These are phyloP conservation scores for Sesamia inferens DNA, from an alignment of 2,888 invertebrate genomes.

Conservation along the genomic window DNA sequence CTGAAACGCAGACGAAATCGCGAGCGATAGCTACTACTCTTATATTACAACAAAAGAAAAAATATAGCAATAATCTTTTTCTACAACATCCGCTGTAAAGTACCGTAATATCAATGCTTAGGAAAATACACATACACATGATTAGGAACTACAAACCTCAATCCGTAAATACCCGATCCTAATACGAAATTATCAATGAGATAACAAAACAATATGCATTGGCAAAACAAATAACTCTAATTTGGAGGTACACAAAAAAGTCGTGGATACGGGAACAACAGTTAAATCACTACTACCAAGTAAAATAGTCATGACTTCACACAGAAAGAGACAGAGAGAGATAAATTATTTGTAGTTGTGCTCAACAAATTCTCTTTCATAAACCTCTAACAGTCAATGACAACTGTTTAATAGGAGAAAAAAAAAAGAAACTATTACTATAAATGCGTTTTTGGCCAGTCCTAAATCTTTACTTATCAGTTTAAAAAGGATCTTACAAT, in stretches of 20 bases:
- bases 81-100: not conserved
- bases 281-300: no score
- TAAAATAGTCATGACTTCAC: not conserved
- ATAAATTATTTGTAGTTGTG: not conserved
- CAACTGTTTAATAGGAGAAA: no score
- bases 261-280: no score
- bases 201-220: constrained; percentile 25
- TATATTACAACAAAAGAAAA: not conserved
- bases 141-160: constrained; percentile 13
- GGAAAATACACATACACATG: constrained; percentile 24
- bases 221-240: constrained; percentile 14
- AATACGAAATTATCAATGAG: constrained; percentile 28
- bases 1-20: not conserved
- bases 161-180: constrained; percentile 35
- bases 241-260: no score
- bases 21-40: not conserved
- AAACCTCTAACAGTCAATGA: not conserved
- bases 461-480: not conserved
- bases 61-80: not conserved
- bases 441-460: not conserved
- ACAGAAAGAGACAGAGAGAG: no score
- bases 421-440: no score
- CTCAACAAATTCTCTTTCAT: not conserved
- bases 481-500: not conserved
- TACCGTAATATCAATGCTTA: not conserved